Evolutionary conservation across 1,140 invertebrate species (phyloP), one percentile per base, ranked within the genome.

Genomic region (Tribolium castaneum): DNA sequence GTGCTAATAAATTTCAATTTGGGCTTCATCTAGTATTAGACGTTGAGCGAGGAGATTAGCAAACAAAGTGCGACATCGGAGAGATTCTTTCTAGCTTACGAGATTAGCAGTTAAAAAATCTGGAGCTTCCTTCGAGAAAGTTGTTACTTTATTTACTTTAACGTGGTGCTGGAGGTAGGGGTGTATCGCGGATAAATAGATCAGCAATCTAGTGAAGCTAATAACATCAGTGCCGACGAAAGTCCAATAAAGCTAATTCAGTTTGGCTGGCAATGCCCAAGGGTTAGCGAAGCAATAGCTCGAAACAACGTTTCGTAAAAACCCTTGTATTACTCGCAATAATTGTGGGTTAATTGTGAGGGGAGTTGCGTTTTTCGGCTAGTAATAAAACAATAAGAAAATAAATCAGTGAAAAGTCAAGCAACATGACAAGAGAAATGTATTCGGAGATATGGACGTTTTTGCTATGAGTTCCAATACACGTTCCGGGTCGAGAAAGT

Each of bases 201-300:
- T 82, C 81, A 82, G 80, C 80, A 81, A 82, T 82, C 80, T 81
- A 82, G 81, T 78, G 78, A 75, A 82, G 78, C 80, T 82, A 82
- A 82, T 82, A 81, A 81, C 78, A 81, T 82, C 80, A 80, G 81
- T 75, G 81, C 80, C 81, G 81, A 81, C 81, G 81, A 79, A 82
- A 82, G 78, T 82, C 77, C 80, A 82, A 82, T 81, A 82, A 82
- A 79, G 78, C 77, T 82, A 82, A 82, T 82, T 82, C 78, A 81
- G 80, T 82, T 81, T 82, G 80, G 78, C 80, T 78, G 78, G 76
- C 72, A 81, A 82, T 81, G 78, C 81, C 81, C 81, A 74, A 70
- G 78, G 81, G 81, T 76, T 71, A 51, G 56, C 49, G 54, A 79
- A 71, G 74, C 78, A 80, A 80, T 77, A 75, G 73, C 70, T 76